A percentile compares a stretch with the other conserved stretches of the same genome.
These are phyloP conservation scores for Lysandra bellargus DNA, from an alignment of 2,888 invertebrate species.

Conservation along the genomic window DNA sequence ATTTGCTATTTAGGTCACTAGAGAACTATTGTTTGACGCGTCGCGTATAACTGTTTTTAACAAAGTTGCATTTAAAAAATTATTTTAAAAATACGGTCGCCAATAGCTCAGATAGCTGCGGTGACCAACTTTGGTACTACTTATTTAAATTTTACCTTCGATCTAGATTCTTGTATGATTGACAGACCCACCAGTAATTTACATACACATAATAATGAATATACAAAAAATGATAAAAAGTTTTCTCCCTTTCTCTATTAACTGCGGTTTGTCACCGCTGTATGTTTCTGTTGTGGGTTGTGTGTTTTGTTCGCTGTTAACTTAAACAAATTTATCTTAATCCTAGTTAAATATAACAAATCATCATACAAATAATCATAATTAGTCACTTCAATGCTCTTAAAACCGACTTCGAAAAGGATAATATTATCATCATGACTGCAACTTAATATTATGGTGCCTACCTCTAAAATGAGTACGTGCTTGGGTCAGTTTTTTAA, in stretches of 20 bases:
- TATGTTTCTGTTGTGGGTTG: not conserved
- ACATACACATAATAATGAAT: too few species aligned
- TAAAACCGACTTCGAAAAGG: not conserved
- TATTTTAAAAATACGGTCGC: too few species aligned
- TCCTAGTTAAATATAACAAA: not conserved
- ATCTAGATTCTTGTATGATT: too few species aligned
- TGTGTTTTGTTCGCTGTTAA: not conserved
- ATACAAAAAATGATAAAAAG: not conserved
- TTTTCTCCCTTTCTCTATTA: not conserved
- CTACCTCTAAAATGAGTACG: not conserved
- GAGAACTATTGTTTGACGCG: not conserved
- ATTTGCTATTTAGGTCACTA: not conserved
- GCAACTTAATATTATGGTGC: not conserved
- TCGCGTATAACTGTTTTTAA: not conserved
- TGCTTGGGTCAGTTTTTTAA: not conserved
- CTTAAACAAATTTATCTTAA: not conserved
- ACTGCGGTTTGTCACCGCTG: not conserved
- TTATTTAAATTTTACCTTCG: too few species aligned
- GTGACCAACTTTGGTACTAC: too few species aligned
- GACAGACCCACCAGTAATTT: too few species aligned
- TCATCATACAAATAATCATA: not conserved
- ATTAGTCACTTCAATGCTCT: not conserved
- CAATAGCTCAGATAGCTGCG: too few species aligned
- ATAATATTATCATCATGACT: not conserved
- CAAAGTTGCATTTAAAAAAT: not conserved